Evolutionary conservation across 2,113 vertebrate species (phyloP), one percentile per base, ranked within the genome.

Genomic region (Onychostruthus taczanowskii): DNA sequence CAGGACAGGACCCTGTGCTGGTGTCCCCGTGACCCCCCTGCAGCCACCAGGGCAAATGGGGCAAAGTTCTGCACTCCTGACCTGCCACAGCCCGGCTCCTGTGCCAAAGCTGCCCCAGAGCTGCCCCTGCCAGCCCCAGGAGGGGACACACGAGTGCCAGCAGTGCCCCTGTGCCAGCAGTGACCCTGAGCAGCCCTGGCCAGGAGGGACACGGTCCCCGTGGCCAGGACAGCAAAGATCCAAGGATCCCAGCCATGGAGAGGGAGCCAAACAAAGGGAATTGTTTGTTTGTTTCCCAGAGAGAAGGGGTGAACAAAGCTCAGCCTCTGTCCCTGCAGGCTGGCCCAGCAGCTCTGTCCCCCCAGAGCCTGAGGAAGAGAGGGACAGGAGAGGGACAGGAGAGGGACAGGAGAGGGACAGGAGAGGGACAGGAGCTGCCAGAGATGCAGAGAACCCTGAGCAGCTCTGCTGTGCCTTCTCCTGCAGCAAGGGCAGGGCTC

Each of bases 301-400:
- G 56, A 0, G 26, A 58, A 78, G 56, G 39, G 49, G 97, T 87
- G 96, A 98, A 97, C 97, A 95, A 92, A 89, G 97, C 97, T 95
- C 97, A 93, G 98, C 95, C 94, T 90, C 87, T 43, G 86, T 35
- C 70, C 86, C 78, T 35, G 66, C 27, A 16, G 31, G 74, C 44
- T 55, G 59, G 13, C 59, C 39, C 67, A 31, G 69, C 70, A 74
- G 92, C 72, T 76, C 35, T 37, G 76, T 15, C 18, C 52, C 49
- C 30, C 49, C 66, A 46, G 44, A 21, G 20, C 44, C 44, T 11
- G 44, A 11, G 47, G 23, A 24, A 44, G 56, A 49, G 4, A 50
- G 49, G 22, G 13, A 47, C 11, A 26, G 23, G 13, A 26, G 23
- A 14, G 46, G 41, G 44, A 49, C 11, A 46, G 72, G 33, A 8